Evolutionary conservation across 2,888 invertebrate species (phyloP).

Genomic region (Thecocarcelia acutangulata): DNA sequence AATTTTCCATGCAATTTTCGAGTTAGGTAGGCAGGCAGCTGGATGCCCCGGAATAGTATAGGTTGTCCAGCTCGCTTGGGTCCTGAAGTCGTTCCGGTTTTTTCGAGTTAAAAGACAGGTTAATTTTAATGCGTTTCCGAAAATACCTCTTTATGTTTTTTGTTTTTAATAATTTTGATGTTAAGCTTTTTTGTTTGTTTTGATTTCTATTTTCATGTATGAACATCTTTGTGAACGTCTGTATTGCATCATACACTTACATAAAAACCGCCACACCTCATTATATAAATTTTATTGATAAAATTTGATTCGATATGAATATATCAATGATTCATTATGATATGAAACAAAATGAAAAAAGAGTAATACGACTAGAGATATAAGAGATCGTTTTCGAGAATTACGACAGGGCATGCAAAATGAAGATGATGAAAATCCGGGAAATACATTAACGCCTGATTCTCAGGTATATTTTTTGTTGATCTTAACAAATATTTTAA

Average conservation of each 20-base stretch:
- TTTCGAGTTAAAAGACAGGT: too few relatives aligned
- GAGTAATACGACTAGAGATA: slow-evolving; percentile 65
- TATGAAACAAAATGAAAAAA: slow-evolving; percentile 23
- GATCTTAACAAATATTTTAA: background rate
- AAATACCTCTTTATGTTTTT: background rate
- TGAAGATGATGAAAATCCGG: slow-evolving; percentile 89
- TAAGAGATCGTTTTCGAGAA: slow-evolving; percentile 90
- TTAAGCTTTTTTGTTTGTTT: slow-evolving; percentile 40
- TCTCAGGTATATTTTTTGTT: slow-evolving; percentile 84
- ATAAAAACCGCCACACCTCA: slow-evolving; percentile 29
- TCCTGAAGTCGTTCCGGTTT: too few relatives aligned
- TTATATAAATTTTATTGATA: slow-evolving; percentile 30
- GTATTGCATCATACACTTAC: slow-evolving; percentile 31
- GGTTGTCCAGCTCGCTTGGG: too few relatives aligned
- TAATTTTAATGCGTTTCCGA: too few relatives aligned
- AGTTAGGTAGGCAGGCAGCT: too few relatives aligned
- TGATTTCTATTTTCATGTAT: slow-evolving; percentile 60
- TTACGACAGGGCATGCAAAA: slow-evolving; percentile 92
- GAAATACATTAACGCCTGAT: slow-evolving; percentile 87
- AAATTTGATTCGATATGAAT: slow-evolving; percentile 27
- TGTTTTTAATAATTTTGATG: slow-evolving; percentile 26
- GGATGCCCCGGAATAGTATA: too few relatives aligned
- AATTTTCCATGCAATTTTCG: too few relatives aligned
- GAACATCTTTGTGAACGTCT: slow-evolving; percentile 54
- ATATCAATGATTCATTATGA: slow-evolving; percentile 4